phyloP scores from a whole-genome alignment of 1,140 invertebrate species.

The Eubasilissa regina region DNA sequence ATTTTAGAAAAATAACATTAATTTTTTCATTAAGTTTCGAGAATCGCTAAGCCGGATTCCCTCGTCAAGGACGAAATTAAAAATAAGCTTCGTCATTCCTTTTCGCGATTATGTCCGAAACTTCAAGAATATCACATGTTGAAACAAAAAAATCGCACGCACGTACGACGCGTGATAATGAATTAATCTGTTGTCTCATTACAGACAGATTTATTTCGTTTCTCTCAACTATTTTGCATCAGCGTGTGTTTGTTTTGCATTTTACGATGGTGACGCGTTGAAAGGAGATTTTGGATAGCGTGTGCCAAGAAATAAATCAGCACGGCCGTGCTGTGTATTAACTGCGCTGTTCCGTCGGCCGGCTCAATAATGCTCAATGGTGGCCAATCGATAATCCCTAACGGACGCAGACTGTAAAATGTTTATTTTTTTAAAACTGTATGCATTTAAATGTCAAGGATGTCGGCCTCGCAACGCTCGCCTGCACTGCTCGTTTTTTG shows the following conservation, averaged over 20 bases:
- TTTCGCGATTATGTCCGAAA: too few species aligned
- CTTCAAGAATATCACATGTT: too few species aligned
- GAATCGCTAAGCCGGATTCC: too few species aligned
- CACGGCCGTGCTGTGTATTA: background rate
- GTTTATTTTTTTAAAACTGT: constrained; percentile 25
- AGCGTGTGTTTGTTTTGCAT: constrained; percentile 1
- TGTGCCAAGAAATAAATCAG: constrained; percentile 21
- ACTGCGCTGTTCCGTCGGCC: background rate
- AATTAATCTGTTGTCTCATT: background rate
- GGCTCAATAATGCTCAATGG: constrained; percentile 8
- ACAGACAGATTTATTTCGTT: background rate
- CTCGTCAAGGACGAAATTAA: too few species aligned
- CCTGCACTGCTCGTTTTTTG: too few species aligned
- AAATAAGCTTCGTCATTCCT: too few species aligned
- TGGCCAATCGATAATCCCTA: constrained; percentile 22
- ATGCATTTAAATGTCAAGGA: constrained; percentile 22
- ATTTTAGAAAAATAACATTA: too few species aligned
- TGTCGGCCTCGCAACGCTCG: too few species aligned
- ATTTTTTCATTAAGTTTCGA: too few species aligned
- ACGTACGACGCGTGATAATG: background rate
- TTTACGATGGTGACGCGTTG: constrained; percentile 16
- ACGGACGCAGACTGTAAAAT: constrained; percentile 16
- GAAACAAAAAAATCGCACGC: too few species aligned
- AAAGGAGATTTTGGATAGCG: background rate
- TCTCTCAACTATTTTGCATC: background rate